Base-by-base conservation (phyloP, 2,888 invertebrate genomes). In the Lordiphosa andalusiaca region DNA sequence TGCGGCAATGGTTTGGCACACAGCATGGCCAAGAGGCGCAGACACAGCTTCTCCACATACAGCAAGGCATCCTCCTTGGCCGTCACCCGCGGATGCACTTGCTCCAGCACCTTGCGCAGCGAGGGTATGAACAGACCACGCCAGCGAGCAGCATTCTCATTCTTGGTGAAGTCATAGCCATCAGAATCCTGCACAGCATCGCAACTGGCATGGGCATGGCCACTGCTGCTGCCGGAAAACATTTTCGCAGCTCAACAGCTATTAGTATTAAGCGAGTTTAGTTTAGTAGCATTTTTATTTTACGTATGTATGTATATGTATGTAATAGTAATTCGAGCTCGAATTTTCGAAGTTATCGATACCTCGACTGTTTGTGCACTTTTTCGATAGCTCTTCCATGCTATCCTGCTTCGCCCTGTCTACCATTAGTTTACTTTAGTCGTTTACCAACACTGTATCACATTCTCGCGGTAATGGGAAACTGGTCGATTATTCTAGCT, bases 81-180 rank as follows among this genome's bases (percentile, higher is more conserved):
- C 67, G 92, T 93, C 82, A 97, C 90, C 23, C 94, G 93, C n/a
- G 96, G 95, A 90, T 97, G 96, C 53, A 96, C 95, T 89, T 96
- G 96, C 85, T 96, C 95, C 90, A 97, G 91, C 72, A 98, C 96
- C 94, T 95, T 96, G 90, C 94, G 94, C 85, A 98, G 92, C 49
- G 97, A 94, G 87, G 93, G 93, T 88, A 95, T 93, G 90, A 98
- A 95, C 73, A 98, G 92, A 71, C 97, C 96, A 88, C 94, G 95
- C 98, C 98, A 98, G 92, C 97, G 97, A 78, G 93, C 92, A 82
- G 93, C 93, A 91, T 96, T 97, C 90, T 96, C 96, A 88, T 94
- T 94, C 89, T 95, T 95, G 89, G 93, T 93, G 91, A 96, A 97
- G 92, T 97, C 96, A 91, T 88, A 89, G 30, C 89, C 89, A 69